Evolutionary conservation across 1,140 invertebrate species (phyloP).

Genomic region (Heterodera carotae): DNA sequence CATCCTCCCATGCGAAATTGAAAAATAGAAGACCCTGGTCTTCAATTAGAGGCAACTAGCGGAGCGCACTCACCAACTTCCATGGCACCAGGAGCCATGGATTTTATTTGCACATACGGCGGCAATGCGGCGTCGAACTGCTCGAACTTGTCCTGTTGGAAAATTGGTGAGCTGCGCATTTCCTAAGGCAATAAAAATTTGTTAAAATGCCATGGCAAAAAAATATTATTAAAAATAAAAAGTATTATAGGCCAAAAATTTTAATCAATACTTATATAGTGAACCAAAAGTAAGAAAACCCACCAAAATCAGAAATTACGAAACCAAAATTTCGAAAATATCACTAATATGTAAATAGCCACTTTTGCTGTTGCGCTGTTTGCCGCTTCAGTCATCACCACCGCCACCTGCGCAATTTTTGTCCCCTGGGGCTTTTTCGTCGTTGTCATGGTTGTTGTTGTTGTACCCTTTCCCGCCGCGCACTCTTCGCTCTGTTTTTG

Average conservation of each 20-base stretch:
- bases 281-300: too few relatives aligned
- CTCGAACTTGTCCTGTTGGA: slow-evolving; percentile 3
- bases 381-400: too few relatives aligned
- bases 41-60: not conserved
- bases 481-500: not conserved
- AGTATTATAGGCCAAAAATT: too few relatives aligned
- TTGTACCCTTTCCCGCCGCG: not conserved
- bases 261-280: too few relatives aligned
- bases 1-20: not conserved
- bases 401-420: too few relatives aligned
- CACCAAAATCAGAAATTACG: too few relatives aligned
- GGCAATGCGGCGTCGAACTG: not conserved
- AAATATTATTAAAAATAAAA: not conserved
- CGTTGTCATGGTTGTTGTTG: not conserved
- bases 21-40: not conserved
- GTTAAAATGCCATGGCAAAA: not conserved
- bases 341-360: too few relatives aligned
- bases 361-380: too few relatives aligned
- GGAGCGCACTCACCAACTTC: not conserved
- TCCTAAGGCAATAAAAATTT: not conserved
- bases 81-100: not conserved
- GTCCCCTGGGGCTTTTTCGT: not conserved
- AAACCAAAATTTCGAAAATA: too few relatives aligned
- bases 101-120: not conserved
- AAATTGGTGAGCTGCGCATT: not conserved